These are phyloP conservation scores for Anhinga anhinga DNA, from an alignment of 2,113 vertebrate genomes.

Conservation along the genomic window DNA sequence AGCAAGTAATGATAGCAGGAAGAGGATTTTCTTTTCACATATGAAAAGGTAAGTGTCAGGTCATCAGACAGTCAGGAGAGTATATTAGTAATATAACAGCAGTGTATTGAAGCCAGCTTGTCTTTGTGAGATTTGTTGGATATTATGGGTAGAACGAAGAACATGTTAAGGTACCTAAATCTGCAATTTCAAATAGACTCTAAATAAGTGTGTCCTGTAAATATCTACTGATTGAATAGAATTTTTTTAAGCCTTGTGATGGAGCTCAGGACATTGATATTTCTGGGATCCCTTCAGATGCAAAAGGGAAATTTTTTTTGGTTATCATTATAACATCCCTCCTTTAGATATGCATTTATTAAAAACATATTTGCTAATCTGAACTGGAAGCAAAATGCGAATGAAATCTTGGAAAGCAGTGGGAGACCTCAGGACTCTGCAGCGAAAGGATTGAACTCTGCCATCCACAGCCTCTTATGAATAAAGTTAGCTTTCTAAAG, in stretches of 20 bases:
- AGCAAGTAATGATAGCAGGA: neutral
- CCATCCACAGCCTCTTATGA: neutral
- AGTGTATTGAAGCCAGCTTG: neutral
- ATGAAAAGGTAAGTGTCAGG: neutral
- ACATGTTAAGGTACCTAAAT: neutral
- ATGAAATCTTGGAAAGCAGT: neutral
- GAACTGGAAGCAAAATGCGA: neutral
- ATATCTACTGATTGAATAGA: neutral
- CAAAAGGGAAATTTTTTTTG: neutral
- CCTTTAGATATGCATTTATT: neutral
- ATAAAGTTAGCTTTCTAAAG: constrained; percentile 24
- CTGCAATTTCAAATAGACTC: neutral
- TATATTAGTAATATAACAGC: neutral
- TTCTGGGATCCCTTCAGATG: neutral
- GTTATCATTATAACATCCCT: neutral
- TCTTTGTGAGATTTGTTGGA: neutral
- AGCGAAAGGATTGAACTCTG: constrained; percentile 4
- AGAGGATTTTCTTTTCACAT: neutral
- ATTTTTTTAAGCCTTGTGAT: neutral
- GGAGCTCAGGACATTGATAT: neutral
- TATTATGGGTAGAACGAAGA: neutral
- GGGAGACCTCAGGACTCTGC: neutral
- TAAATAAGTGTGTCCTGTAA: neutral
- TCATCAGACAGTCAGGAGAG: neutral
- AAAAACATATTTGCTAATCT: neutral